Evolutionary conservation across 1,140 invertebrate species (phyloP), one percentile per base, ranked within the genome.

Genomic region (Bombus ignitus): DNA sequence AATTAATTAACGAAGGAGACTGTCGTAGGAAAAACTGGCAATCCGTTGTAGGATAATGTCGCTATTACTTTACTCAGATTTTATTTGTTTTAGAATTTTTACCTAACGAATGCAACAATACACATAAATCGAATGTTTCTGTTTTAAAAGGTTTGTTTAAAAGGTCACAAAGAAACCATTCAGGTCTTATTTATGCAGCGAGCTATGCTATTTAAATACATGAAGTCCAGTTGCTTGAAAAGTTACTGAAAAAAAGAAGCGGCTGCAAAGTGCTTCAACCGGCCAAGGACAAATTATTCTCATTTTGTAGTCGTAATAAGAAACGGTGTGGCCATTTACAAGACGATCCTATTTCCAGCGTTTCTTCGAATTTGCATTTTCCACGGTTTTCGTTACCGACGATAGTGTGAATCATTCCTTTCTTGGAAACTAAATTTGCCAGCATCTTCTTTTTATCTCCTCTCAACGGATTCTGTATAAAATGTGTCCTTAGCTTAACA

Each of bases 341-440:
- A 82, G 6, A 4, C 28, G 25, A 28, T 82, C 39, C 80, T 82
- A 65, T 82, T 82, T 75, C 57, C 39, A 82, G 80, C 18, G n/a
- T 62, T 82, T 75, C 71, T 65, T 75, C 80, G 53, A 62, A 82
- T 82, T 82, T 82, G 39, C 80, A 75, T 82, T 74, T 65, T 65
- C 71, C 71, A 35, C n/a, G 53, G 22, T 82, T 47, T 82, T 42
- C 37, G 44, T 72, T 71, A 25, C 8, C 15, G 5, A 47, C n/a
- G 18, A 18, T 39, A 10, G 53, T 4, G n/a, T 44, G 80, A 80
- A 65, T 75, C 71, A 37, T 75, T 44, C 39, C 32, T 35, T 82
- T 47, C 70, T 32, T 47, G n/a, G 37, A 82, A 65, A 3, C 12
- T 75, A 82, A 73, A 82, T 75, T 53, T 65, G 39, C 59, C 66